Evolutionary conservation across 2,888 invertebrate species (phyloP), one percentile per base, ranked within the genome.

Genomic region (Plebejus argus): DNA sequence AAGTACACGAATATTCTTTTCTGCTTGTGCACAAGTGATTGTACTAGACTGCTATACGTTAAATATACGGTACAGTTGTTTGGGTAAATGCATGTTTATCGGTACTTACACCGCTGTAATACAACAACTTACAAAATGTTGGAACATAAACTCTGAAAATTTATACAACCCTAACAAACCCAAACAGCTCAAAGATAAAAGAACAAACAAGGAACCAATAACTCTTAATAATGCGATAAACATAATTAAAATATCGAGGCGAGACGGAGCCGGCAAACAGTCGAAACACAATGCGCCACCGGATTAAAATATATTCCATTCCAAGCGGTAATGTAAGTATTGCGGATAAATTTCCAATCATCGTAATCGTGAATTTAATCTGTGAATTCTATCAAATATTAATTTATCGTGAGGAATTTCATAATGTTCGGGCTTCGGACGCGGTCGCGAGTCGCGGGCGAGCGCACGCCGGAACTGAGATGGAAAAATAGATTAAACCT

Each of bases 401-500:
- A 80, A 81, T 80, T 81, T 78, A 79, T 78, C 76, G 79, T 78
- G 75, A 78, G 81, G 80, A 81, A 81, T 81, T 81, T 81, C 81
- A 81, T 81, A 79, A 81, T 79, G 78, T 78, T 78, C 78, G 39
- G 56, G 61, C 77, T 72, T 72, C 72, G 56, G 72, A 77, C 58
- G 61, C 72, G 72, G 23, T 33, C 10, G 23, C 61, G 23, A 58
- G 53, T 53, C 77, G 49, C 35, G 39, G 49, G 45, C 15, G 35
- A 61, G 72, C 58, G 18, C 53, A 71, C 72, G 70, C 23, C 33
- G 58, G 33, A 23, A 35, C n/a, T 70, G 23, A 45, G 72, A 23
- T 49, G 72, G 15, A 72, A 72, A 49, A 49, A 72, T 49, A 72
- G 49, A 66, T 66, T 66, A 66, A 66, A 66, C 61, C 23, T 66